These are phyloP conservation scores for Atethmia centrago DNA, from an alignment of 2,888 invertebrate genomes.

Conservation along the genomic window DNA sequence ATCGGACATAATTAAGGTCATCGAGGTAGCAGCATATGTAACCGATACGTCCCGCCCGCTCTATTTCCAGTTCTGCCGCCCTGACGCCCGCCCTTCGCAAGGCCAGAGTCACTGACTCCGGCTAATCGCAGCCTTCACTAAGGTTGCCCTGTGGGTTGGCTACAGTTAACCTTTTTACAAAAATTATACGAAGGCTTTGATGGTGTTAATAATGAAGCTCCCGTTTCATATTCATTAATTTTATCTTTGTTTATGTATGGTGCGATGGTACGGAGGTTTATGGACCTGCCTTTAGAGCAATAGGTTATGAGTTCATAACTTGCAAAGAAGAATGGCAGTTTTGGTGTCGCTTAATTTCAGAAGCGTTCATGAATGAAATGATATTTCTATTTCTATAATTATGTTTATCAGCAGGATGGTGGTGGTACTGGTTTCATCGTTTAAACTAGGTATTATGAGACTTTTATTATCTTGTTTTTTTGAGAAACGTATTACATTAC, in stretches of 20 bases:
- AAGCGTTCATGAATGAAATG: too few relatives aligned
- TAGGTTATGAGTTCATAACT: not conserved
- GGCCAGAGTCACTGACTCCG: slow-evolving; percentile 45
- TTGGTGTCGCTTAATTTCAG: too few relatives aligned
- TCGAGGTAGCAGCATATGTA: slow-evolving; percentile 12
- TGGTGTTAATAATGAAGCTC: slow-evolving; percentile 1
- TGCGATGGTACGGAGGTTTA: not conserved
- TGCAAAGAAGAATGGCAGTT: slow-evolving; percentile 15
- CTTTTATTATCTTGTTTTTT: too few relatives aligned
- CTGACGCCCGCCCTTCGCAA: slow-evolving; percentile 50
- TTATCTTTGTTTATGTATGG: not conserved
- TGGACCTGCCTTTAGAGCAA: not conserved
- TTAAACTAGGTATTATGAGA: too few relatives aligned
- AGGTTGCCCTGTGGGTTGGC: slow-evolving; percentile 35
- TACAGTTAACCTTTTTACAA: slow-evolving; percentile 39
- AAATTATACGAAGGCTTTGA: slow-evolving; percentile 18
- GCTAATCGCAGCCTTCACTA: slow-evolving; percentile 47
- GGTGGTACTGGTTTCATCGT: too few relatives aligned
- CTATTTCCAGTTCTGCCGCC: slow-evolving; percentile 52
- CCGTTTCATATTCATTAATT: slow-evolving; percentile 8
- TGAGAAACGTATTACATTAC: too few relatives aligned
- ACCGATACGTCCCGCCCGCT: slow-evolving; percentile 26
- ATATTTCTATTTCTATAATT: too few relatives aligned
- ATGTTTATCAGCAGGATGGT: too few relatives aligned
- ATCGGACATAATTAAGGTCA: not conserved